A percentile compares a stretch with the other conserved stretches of the same genome.
Conservation (phyloP, 1,140 invertebrate genomes). For the Palaemon carinicauda region DNA sequence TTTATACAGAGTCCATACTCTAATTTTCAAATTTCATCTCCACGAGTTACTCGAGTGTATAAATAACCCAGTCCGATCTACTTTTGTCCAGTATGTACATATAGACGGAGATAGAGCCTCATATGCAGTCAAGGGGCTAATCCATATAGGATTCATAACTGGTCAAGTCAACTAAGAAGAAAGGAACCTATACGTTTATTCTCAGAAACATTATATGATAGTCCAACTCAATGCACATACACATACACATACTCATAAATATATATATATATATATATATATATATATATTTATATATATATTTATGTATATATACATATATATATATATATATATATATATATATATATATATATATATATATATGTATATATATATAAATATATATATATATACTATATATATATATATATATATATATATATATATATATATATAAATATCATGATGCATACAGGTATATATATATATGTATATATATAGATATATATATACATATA, state of each 20-base stretch:
- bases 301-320: slow-evolving; percentile 25
- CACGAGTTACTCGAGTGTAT: too few species aligned
- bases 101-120: too few species aligned
- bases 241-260: not conserved
- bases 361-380: not conserved
- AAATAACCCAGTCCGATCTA: too few species aligned
- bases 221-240: not conserved
- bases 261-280: slow-evolving; percentile 11
- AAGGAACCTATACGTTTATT: not conserved
- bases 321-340: slow-evolving; percentile 18
- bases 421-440: too few species aligned
- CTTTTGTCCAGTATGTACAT: too few species aligned
- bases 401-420: not conserved
- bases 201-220: not conserved
- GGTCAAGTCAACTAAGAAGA: not conserved
- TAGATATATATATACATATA: slow-evolving; percentile 31
- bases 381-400: not conserved
- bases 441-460: slow-evolving; percentile 20
- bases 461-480: slow-evolving; percentile 35
- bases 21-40: too few species aligned
- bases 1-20: too few species aligned
- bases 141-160: not conserved
- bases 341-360: slow-evolving; percentile 13
- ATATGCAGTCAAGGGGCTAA: too few species aligned
- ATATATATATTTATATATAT: not conserved